phyloP scores from a whole-genome alignment of 2,113 vertebrate genomes.

The Craseonycteris thonglongyai region DNA sequence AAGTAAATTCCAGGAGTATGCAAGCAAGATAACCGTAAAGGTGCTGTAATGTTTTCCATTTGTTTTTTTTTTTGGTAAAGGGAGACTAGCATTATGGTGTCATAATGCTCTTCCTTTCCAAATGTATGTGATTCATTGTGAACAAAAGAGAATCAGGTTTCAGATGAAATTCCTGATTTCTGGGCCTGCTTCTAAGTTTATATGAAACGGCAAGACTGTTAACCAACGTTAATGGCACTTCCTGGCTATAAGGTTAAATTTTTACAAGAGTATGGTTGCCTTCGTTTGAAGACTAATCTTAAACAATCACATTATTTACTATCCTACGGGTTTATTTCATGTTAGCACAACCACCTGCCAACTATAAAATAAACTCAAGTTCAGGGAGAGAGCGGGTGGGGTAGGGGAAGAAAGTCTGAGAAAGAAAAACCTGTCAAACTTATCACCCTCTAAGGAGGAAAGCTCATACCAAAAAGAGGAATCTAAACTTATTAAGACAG shows the following conservation, averaged over 20 bases:
- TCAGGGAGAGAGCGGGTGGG: background rate
- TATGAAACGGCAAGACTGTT: constrained; percentile 19
- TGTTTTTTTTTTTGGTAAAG: background rate
- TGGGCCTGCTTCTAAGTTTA: background rate
- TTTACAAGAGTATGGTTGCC: constrained; percentile 48
- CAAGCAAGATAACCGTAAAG: background rate
- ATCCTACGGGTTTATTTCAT: constrained; percentile 55
- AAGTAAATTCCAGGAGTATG: background rate
- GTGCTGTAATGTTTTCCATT: background rate
- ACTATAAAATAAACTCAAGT: constrained; percentile 65
- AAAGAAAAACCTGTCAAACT: background rate
- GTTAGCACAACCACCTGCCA: constrained; percentile 49
- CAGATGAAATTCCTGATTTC: constrained; percentile 46
- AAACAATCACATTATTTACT: constrained; percentile 65
- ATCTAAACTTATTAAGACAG: background rate
- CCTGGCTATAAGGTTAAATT: constrained; percentile 67
- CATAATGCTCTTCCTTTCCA: constrained; percentile 40
- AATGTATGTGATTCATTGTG: background rate
- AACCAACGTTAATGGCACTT: constrained; percentile 25
- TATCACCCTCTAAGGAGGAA: background rate
- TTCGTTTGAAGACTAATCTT: constrained; percentile 67
- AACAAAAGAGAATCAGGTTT: constrained; percentile 45
- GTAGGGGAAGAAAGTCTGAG: background rate
- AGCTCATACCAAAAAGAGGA: background rate
- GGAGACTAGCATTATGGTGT: background rate